These are phyloP conservation scores for Keiferia lycopersicella DNA, from an alignment of 2,888 invertebrate genomes.

Conservation along the genomic window DNA sequence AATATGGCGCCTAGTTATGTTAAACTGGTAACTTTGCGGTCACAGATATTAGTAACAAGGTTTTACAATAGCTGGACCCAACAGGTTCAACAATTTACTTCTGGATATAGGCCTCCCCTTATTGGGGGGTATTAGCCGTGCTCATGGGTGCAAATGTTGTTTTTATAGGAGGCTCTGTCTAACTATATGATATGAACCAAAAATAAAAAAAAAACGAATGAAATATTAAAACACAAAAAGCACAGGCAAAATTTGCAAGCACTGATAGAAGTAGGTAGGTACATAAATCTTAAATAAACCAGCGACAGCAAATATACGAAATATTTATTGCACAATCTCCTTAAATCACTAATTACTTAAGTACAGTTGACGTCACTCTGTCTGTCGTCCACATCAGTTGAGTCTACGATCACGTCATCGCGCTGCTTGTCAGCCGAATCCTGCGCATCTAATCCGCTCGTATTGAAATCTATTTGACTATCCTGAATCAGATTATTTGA, in stretches of 20 bases:
- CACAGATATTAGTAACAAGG: neutral
- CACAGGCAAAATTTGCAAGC: too few relatives aligned
- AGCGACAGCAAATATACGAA: neutral
- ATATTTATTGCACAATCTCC: conserved; percentile 10
- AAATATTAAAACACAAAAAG: too few relatives aligned
- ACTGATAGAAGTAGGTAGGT: too few relatives aligned
- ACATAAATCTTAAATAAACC: neutral
- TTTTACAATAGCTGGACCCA: neutral
- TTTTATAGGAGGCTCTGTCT: too few relatives aligned
- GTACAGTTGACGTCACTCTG: conserved; percentile 29
- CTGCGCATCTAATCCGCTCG: conserved; percentile 40
- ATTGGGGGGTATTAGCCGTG: too few relatives aligned
- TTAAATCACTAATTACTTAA: conserved; percentile 34
- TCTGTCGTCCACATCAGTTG: conserved; percentile 21
- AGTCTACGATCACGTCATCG: conserved; percentile 35
- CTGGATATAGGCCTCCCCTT: too few relatives aligned
- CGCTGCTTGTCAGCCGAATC: conserved; percentile 36
- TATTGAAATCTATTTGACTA: conserved; percentile 60
- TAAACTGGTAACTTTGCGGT: neutral
- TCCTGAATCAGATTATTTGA: conserved; percentile 46
- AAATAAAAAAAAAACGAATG: too few relatives aligned
- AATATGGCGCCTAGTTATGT: conserved; percentile 15
- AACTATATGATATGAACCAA: too few relatives aligned
- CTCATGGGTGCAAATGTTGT: too few relatives aligned
- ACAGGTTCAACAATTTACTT: too few relatives aligned